These are phyloP conservation scores for Graptemys geographica DNA, from an alignment of 2,797 vertebrate species.

Conservation along the genomic window DNA sequence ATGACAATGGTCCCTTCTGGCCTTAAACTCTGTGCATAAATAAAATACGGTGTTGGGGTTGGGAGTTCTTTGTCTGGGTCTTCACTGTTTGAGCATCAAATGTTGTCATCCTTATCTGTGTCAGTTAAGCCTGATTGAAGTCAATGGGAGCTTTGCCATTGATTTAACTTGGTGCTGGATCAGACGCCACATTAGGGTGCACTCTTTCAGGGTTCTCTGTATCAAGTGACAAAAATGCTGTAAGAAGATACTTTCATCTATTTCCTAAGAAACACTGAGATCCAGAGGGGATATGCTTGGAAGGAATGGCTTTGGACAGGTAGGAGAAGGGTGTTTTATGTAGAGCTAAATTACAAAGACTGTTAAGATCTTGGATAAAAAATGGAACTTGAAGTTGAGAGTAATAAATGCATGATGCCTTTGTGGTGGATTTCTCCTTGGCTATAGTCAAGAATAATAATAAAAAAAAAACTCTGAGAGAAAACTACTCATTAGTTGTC, in stretches of 20 bases:
- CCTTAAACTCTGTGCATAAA: background rate
- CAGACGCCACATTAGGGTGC: background rate
- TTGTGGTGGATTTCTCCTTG: background rate
- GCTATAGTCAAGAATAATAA: background rate
- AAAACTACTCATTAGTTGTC: background rate
- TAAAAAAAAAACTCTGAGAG: background rate
- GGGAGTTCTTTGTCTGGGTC: background rate
- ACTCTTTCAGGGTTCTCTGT: background rate
- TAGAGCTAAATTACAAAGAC: conserved; percentile 2
- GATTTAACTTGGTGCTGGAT: background rate
- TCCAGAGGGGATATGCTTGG: background rate
- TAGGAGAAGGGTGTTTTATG: background rate
- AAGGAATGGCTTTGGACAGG: background rate
- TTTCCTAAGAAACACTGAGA: background rate
- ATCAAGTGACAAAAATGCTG: background rate
- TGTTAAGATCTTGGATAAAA: background rate
- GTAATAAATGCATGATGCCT: background rate
- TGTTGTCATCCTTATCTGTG: background rate
- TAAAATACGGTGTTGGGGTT: background rate
- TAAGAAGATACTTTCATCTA: background rate
- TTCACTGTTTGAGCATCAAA: background rate
- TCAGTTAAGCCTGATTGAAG: background rate
- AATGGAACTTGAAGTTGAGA: background rate
- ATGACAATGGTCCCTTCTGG: background rate
- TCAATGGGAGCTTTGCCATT: background rate